A percentile compares a stretch with the other conserved stretches of the same genome.
Conservation (phyloP, 1,140 invertebrate species). For the Lepidurus apus region DNA sequence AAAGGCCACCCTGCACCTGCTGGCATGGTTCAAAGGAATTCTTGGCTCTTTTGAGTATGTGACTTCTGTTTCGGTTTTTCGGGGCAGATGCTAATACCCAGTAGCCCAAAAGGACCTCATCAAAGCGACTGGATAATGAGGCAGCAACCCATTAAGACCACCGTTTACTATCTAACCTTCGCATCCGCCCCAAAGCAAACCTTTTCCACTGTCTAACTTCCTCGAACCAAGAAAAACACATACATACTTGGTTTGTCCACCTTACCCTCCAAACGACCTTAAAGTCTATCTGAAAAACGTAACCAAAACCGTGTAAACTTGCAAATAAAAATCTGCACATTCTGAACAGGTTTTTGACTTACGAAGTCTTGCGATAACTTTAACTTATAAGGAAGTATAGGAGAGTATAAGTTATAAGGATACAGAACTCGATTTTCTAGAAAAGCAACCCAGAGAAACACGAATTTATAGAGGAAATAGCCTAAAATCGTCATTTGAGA, state of each 20-base stretch:
- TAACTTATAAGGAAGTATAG: too few species aligned
- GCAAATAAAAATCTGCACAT: too few species aligned
- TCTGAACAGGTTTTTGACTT: too few species aligned
- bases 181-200: conserved; percentile 13
- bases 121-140: not conserved
- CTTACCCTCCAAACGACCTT: not conserved
- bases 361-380: too few species aligned
- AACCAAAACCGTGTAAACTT: too few species aligned
- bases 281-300: not conserved
- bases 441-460: too few species aligned
- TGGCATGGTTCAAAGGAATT: not conserved
- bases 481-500: too few species aligned
- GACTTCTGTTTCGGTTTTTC: not conserved
- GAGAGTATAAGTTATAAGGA: too few species aligned
- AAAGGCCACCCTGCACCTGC: not conserved
- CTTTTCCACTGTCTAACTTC: not conserved
- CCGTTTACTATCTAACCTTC: not conserved
- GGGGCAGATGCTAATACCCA: conserved; percentile 5
- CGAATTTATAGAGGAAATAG: too few species aligned
- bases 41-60: not conserved
- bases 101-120: conserved; percentile 13
- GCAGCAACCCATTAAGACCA: not conserved
- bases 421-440: too few species aligned
- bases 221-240: not conserved
- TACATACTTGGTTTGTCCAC: not conserved